These are phyloP conservation scores for Saccostrea cuccullata DNA, from an alignment of 1,140 invertebrate species.

Conservation along the genomic window DNA sequence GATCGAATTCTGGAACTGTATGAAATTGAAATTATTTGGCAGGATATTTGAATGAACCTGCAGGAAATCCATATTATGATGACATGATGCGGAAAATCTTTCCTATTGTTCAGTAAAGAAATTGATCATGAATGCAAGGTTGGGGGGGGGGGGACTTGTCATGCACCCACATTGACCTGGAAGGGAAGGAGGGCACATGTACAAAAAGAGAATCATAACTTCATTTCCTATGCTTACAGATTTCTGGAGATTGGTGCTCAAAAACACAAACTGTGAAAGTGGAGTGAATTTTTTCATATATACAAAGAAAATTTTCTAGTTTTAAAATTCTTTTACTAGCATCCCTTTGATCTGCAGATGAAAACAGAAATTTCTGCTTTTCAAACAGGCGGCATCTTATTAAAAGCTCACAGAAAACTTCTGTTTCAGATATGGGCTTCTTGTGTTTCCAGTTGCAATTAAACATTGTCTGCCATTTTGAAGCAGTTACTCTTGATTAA, in stretches of 20 bases:
- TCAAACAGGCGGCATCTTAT: neutral
- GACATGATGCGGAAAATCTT: no score
- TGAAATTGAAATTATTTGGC: no score
- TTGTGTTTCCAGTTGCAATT: neutral
- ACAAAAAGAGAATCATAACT: neutral
- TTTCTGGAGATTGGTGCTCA: no score
- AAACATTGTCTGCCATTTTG: slow-evolving; percentile 23
- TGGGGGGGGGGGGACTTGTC: no score
- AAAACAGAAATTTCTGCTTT: neutral
- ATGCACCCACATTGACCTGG: neutral
- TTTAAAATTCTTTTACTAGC: neutral
- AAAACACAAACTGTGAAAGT: neutral
- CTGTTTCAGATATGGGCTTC: neutral
- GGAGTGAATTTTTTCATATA: neutral
- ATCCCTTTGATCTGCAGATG: neutral
- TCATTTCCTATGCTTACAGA: no score
- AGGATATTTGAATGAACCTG: no score
- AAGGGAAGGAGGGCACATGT: neutral
- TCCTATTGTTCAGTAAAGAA: no score
- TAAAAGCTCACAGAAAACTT: neutral
- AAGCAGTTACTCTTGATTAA: slow-evolving; percentile 6
- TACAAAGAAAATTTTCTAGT: neutral
- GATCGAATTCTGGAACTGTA: neutral
- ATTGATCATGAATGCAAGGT: no score
- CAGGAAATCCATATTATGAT: no score